phyloP scores from a whole-genome alignment of 92 coral and sea anemone species.

The Bergia puertoricense region DNA sequence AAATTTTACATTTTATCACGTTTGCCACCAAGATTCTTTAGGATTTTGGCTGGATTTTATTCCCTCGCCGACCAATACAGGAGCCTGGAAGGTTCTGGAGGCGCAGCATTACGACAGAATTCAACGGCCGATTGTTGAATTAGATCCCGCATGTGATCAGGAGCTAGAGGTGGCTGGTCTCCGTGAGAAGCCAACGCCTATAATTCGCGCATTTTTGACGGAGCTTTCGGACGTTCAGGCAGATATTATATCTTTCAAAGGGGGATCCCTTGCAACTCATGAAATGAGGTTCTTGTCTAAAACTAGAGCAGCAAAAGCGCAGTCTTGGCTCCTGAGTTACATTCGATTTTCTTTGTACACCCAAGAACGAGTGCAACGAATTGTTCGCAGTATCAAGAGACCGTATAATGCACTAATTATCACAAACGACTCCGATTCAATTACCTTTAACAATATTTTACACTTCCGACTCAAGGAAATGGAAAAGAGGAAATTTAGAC shows the following conservation, averaged over 20 bases:
- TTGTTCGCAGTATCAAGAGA: constrained; percentile 50
- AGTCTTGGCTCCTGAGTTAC: constrained; percentile 61
- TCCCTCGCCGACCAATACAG: constrained; percentile 63
- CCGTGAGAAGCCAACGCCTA: constrained; percentile 48
- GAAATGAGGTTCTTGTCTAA: constrained; percentile 78
- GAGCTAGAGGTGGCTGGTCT: constrained; percentile 61
- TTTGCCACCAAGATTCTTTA: constrained; percentile 64
- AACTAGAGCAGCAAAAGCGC: constrained; percentile 60
- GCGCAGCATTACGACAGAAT: constrained; percentile 63
- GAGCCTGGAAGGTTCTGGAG: constrained; percentile 74
- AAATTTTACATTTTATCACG: constrained; percentile 63
- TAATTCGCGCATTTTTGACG: constrained; percentile 67
- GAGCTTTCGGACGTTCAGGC: constrained; percentile 60
- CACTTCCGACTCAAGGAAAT: constrained; percentile 68
- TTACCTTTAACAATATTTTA: constrained; percentile 48
- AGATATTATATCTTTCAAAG: constrained; percentile 72
- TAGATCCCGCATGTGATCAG: constrained; percentile 62
- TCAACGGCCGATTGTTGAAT: constrained; percentile 28
- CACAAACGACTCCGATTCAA: constrained; percentile 44
- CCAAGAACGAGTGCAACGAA: constrained; percentile 46
- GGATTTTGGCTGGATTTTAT: constrained; percentile 87
- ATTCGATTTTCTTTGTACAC: constrained; percentile 70
- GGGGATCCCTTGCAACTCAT: constrained; percentile 67
- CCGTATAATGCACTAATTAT: constrained; percentile 77
- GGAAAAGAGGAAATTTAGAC: constrained; percentile 64